Base-by-base conservation (phyloP, 2,888 invertebrate genomes). In the Notodonta ziczac region DNA sequence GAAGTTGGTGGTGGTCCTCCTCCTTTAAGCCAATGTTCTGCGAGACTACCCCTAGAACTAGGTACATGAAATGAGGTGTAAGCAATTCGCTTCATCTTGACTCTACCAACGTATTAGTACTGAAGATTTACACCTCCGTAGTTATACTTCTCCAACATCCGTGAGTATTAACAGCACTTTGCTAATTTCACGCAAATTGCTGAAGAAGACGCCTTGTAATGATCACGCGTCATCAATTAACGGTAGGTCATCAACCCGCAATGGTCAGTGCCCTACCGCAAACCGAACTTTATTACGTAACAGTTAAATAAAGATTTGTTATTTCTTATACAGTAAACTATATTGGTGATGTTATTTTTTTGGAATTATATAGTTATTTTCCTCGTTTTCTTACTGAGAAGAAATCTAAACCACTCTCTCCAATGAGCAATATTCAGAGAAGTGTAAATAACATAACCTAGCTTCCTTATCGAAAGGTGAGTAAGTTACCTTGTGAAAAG, bases 181-280 rank as follows among this genome's bases (percentile, higher is more conserved):
- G 54, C 39, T 54, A 54, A 39, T 54, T 5, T 39, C 14, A 7
- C 14, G 40, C 40, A 40, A 55, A 40, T 55, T 55, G 55, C 12
- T 40, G 14, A 40, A 40, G 24, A 13, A 0, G 40, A 1, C 4
- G 40, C 14, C 14, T 40, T 55, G 16, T 40, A 14, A 5, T 40
- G 35, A 35, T 53, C 35, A 10, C 40, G 55, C 40, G n/a, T 55
- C 55, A 55, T 16, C 40, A 52, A 52, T 55, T 55, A 40, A 14
- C 55, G 16, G 7, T 10, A 10, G 55, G n/a, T 52, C 2, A 55
- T 40, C 40, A 14, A 40, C n/a, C 55, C 40, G 54, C 39, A 7
- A 10, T 55, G 40, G 55, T 40, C 55, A 55, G 16, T 55, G 55
- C 40, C 39, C 55, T 55, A 55, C 14, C 55, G 14, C n/a, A 39